Evolutionary conservation across 2,797 vertebrate genomes (phyloP), one percentile per base, ranked within the genome.

Genomic region (Monodelphis domestica): DNA sequence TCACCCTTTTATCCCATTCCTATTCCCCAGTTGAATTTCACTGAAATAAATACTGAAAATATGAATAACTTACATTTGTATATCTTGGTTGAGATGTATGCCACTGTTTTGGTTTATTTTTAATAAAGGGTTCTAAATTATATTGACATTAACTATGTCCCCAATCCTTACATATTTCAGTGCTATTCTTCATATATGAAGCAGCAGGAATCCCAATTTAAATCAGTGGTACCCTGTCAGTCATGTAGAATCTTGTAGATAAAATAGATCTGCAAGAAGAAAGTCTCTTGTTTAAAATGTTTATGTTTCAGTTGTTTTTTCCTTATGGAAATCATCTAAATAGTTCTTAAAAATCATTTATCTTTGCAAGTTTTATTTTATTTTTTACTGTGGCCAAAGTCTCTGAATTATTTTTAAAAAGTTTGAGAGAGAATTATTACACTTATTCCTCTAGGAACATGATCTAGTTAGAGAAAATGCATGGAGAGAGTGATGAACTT

Each of bases 151-250:
- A 55, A 91, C 1, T 33, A 54, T 56, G 7, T 45, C 53, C 55
- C 17, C 63, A 87, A 84, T 89, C 89, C 88, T 89, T 55, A 88
- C 88, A 12, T 4, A 93, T 88, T 88, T 88, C 87, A 53, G 28
- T 53, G 87, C 56, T 12, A 53, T 29, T 63, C 26, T 88, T 94
- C 53, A 88, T 53, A 53, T 88, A 30, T 51, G 0, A 90, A 92
- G 51, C 88, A 88, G 28, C 51, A 54, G 1, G 95, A 92, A 91
- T 93, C 90, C 38, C 55, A 91, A 89, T 92, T 90, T 54, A 78
- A 95, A 87, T 78, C 84, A 63, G 45, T 57, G 92, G 2, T 0
- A 15, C 53, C 14, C 26, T 90, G 5, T 11, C 88, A 9, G 84
- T 21, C 12, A 70, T 89, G 12, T 28, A 84, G 38, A 55, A 45